Percentiles rank a stretch among this genome's conserved stretches.
These are phyloP conservation scores for Drosophila lacicola DNA, from an alignment of 2,888 invertebrate genomes.

Conservation along the genomic window DNA sequence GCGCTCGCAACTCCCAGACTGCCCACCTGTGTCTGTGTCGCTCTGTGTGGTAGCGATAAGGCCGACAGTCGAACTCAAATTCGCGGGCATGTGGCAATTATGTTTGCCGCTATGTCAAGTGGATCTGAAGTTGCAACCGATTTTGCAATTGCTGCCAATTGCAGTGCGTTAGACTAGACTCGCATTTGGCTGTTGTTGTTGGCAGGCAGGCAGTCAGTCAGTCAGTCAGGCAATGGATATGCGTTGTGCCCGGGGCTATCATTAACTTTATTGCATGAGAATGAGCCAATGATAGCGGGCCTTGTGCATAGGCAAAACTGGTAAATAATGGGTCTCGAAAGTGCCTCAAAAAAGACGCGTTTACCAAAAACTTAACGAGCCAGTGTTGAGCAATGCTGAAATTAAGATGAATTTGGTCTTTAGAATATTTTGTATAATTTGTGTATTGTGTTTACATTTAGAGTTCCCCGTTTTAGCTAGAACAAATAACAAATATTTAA, in stretches of 20 bases:
- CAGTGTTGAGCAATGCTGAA: constrained; percentile 8
- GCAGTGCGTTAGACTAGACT: constrained; percentile 35
- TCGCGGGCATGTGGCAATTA: constrained; percentile 78
- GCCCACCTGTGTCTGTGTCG: constrained; percentile 6
- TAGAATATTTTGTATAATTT: background rate
- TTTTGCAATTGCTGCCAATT: constrained; percentile 38
- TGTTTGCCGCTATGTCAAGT: constrained; percentile 65
- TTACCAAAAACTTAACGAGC: constrained; percentile 2
- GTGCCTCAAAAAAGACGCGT: constrained; percentile 3
- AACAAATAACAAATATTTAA: too few species aligned
- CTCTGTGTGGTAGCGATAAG: constrained; percentile 61
- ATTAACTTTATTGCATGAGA: constrained; percentile 62
- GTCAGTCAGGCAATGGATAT: constrained; percentile 26
- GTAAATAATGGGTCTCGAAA: constrained; percentile 5
- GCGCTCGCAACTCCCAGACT: background rate
- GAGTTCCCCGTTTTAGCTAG: too few species aligned
- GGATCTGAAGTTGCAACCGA: constrained; percentile 56
- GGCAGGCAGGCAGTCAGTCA: constrained; percentile 7
- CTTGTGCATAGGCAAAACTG: constrained; percentile 2
- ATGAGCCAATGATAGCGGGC: constrained; percentile 39
- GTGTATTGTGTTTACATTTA: background rate
- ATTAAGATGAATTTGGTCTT: background rate
- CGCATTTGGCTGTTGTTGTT: constrained; percentile 14
- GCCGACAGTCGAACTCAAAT: constrained; percentile 61
- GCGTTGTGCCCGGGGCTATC: constrained; percentile 51